Evolutionary conservation across 2,113 vertebrate species (phyloP).

Genomic region (Trogon melanurus): DNA sequence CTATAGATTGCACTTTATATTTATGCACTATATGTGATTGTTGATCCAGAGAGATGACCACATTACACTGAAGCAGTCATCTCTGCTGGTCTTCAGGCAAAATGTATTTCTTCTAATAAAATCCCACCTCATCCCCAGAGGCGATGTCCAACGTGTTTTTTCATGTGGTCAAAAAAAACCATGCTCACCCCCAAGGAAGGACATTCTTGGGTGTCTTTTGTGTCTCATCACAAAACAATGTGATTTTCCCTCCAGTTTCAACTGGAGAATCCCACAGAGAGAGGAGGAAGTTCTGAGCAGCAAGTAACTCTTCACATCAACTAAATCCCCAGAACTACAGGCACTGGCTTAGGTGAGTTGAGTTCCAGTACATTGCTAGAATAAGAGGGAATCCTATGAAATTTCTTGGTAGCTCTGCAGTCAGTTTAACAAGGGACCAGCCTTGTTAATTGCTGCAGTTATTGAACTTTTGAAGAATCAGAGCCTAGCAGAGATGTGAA

Average conservation of each 20-base stretch:
- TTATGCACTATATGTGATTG: background rate
- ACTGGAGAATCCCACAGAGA: background rate
- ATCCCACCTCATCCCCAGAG: background rate
- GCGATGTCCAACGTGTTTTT: fast-evolving
- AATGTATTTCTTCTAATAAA: background rate
- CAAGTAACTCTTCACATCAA: background rate
- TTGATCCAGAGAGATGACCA: background rate
- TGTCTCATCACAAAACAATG: fast-evolving
- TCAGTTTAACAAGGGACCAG: background rate
- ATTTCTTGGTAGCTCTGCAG: background rate
- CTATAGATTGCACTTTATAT: background rate
- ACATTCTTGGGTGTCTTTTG: background rate
- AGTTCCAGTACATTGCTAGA: background rate
- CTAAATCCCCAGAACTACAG: background rate
- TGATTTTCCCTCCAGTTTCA: background rate
- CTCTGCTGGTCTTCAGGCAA: background rate
- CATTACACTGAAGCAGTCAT: background rate
- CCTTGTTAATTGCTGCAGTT: background rate
- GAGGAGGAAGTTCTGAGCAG: background rate
- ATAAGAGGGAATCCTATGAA: background rate
- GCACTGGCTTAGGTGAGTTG: background rate
- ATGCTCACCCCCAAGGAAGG: background rate
- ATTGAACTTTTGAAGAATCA: background rate
- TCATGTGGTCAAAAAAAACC: background rate
- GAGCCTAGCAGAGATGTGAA: background rate